A percentile compares a stretch with the other conserved stretches of the same genome.
Conservation (phyloP, 1,140 invertebrate species). For the Carposina sasakii region DNA sequence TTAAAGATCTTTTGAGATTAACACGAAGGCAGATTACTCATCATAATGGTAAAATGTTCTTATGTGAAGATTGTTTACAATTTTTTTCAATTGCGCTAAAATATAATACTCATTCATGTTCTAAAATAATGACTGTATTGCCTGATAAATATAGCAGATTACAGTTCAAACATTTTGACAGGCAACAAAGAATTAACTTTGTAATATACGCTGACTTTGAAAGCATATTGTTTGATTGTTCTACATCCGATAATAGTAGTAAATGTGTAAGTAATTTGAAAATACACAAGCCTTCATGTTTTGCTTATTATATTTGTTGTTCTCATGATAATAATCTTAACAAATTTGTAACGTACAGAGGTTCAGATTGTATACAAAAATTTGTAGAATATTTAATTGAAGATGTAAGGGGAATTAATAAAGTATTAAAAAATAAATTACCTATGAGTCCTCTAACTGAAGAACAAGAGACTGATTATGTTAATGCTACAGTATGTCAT, state of each 20-base stretch:
- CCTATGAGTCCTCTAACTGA: too few relatives aligned
- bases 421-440: too few relatives aligned
- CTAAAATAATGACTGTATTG: constrained; percentile 5
- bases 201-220: constrained; percentile 16
- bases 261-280: constrained; percentile 1
- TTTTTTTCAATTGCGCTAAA: constrained; percentile 5
- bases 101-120: constrained; percentile 11
- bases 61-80: constrained; percentile 14
- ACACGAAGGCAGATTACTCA: too few relatives aligned
- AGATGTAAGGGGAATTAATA: too few relatives aligned
- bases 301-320: constrained; percentile 17
- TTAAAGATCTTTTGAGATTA: too few relatives aligned
- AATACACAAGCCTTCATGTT: constrained; percentile 12
- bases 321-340: too few relatives aligned
- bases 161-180: constrained; percentile 11
- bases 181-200: constrained; percentile 13
- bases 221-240: constrained; percentile 5
- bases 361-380: too few relatives aligned
- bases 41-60: too few relatives aligned
- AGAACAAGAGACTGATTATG: too few relatives aligned
- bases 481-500: too few relatives aligned
- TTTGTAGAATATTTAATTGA: too few relatives aligned
- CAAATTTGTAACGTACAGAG: too few relatives aligned
- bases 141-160: constrained; percentile 4
- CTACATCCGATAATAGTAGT: neutral